Percentiles rank a stretch among this genome's conserved stretches.
These are phyloP conservation scores for Charanyca ferruginea DNA, from an alignment of 2,888 invertebrate genomes.

Conservation along the genomic window DNA sequence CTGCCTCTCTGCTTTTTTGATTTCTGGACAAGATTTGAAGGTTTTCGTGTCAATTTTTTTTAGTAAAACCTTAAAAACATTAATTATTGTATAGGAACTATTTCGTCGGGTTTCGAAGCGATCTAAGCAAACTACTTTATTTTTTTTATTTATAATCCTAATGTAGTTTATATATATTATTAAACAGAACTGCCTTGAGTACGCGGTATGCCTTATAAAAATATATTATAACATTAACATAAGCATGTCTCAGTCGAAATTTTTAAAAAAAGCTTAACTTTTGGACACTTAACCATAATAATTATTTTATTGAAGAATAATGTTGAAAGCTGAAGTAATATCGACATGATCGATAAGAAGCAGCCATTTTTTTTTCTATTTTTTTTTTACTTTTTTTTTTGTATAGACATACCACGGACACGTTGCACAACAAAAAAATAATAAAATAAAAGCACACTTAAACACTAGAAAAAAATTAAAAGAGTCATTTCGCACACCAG, in stretches of 20 bases:
- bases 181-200: conserved; percentile 41
- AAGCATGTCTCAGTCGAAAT: conserved; percentile 36
- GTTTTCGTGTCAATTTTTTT: conserved; percentile 45
- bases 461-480: conserved; percentile 79
- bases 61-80: conserved; percentile 57
- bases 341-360: conserved; percentile 53
- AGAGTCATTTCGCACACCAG: conserved; percentile 73
- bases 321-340: conserved; percentile 27
- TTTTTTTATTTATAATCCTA: conserved; percentile 56
- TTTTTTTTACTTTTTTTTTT: conserved; percentile 18
- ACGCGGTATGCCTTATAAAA: conserved; percentile 49
- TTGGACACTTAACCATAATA: neutral
- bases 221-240: conserved; percentile 21
- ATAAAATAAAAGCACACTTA: conserved; percentile 86
- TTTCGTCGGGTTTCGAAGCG: conserved; percentile 78
- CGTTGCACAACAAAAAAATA: conserved; percentile 62
- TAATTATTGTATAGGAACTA: conserved; percentile 80
- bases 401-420: conserved; percentile 58
- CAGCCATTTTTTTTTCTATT: conserved; percentile 40
- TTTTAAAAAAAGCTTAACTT: conserved; percentile 21
- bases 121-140: conserved; percentile 75
- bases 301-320: conserved; percentile 3
- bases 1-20: neutral
- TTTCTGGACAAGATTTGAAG: conserved; percentile 9
- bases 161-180: conserved; percentile 62